Conservation (phyloP, 2,113 vertebrate genomes). For the Pterocles burchelli region DNA sequence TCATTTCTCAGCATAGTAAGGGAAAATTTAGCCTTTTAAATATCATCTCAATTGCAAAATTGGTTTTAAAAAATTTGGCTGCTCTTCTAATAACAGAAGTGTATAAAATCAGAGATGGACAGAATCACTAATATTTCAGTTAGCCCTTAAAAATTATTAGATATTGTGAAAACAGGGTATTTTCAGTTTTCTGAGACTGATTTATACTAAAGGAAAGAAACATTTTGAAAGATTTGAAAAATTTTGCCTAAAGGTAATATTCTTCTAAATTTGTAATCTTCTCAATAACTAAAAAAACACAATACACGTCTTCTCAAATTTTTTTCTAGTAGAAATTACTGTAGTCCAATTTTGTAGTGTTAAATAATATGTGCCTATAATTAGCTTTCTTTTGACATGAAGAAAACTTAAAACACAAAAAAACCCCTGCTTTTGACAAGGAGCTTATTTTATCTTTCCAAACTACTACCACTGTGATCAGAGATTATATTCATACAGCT, state of each 20-base stretch:
- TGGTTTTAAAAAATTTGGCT: neutral
- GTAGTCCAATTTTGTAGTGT: neutral
- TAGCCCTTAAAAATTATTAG: neutral
- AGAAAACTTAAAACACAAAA: neutral
- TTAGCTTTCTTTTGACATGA: neutral
- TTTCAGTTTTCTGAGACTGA: neutral
- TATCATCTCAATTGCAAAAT: neutral
- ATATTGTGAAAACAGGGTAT: neutral
- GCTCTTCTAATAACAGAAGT: neutral
- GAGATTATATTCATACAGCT: neutral
- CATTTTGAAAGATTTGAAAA: neutral
- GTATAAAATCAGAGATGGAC: neutral
- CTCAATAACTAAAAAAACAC: neutral
- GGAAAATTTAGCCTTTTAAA: neutral
- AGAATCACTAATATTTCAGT: neutral
- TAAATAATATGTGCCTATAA: neutral
- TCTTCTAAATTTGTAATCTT: neutral
- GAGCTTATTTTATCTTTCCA: neutral
- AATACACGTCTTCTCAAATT: accelerated
- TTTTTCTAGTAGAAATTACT: neutral
- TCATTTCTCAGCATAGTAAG: neutral
- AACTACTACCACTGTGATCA: neutral
- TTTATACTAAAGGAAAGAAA: neutral
- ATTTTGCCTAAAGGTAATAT: neutral
- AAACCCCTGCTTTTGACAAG: neutral